Percentiles rank a stretch among this genome's conserved stretches.
phyloP scores from a whole-genome alignment of 2,113 vertebrate species.

The Globicephala melas region DNA sequence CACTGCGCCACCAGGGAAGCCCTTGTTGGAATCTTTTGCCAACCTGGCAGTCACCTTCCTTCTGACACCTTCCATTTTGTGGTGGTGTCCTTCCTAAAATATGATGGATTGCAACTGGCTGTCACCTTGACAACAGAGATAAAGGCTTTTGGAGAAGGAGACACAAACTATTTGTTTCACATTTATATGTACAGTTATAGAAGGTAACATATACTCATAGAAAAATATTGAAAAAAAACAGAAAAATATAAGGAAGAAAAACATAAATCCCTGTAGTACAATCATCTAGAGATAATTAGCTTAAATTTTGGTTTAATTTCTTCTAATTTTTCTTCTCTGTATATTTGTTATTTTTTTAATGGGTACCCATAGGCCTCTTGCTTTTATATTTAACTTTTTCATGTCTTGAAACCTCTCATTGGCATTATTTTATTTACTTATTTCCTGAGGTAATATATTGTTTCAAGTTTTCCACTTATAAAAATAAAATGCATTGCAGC shows the following conservation, averaged over 20 bases:
- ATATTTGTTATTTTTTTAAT: neutral
- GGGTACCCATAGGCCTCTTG: neutral
- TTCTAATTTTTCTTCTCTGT: neutral
- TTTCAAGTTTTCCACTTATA: neutral
- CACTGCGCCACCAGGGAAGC: too few relatives aligned
- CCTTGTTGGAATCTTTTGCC: neutral
- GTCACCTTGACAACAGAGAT: constrained; percentile 31
- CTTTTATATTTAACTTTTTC: neutral
- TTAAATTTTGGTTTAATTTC: neutral
- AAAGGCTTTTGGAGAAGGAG: neutral
- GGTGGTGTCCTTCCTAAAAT: neutral
- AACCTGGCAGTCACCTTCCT: neutral
- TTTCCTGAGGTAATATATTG: neutral
- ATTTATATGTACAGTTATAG: neutral
- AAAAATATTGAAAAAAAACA: neutral
- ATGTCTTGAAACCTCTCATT: neutral
- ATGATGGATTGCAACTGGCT: neutral
- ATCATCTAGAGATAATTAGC: neutral
- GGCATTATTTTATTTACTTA: neutral
- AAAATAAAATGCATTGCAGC: neutral
- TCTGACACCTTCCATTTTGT: neutral
- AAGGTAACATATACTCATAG: neutral
- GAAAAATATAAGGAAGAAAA: neutral
- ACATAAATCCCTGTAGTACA: neutral
- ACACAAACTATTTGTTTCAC: neutral